Evolutionary conservation across 2,888 invertebrate species (phyloP).

Genomic region (Apotomis betuletana): DNA sequence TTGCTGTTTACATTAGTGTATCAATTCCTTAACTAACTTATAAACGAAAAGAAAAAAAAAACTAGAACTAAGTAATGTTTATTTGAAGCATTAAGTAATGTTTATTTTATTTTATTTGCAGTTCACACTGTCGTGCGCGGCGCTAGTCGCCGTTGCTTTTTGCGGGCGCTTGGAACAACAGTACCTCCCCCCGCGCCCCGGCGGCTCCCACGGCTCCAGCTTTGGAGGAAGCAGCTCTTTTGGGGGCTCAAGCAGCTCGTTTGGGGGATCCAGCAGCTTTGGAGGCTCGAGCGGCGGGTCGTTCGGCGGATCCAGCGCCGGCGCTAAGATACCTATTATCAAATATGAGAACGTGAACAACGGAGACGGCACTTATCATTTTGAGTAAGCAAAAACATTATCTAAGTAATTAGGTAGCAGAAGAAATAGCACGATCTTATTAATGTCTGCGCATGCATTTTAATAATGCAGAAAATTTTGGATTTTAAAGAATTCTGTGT

Average conservation of each 20-base stretch:
- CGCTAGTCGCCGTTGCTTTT: conserved; percentile 63
- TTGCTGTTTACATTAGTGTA: too few species aligned
- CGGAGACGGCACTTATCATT: conserved; percentile 86
- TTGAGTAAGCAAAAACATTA: conserved; percentile 72
- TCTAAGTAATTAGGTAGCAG: background rate
- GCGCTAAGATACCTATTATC: conserved; percentile 81
- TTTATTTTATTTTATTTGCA: conserved; percentile 41
- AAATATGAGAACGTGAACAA: conserved; percentile 86
- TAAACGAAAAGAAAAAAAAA: too few species aligned
- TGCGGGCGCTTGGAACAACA: conserved; percentile 69
- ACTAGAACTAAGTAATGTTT: too few species aligned
- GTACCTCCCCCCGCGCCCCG: conserved; percentile 61
- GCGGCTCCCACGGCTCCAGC: conserved; percentile 45
- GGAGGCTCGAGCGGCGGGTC: conserved; percentile 47
- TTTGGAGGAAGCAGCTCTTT: conserved; percentile 50
- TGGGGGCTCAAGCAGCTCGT: conserved; percentile 39
- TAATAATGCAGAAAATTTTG: too few species aligned
- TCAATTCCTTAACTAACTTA: too few species aligned
- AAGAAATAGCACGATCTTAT: background rate
- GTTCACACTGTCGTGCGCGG: conserved; percentile 54
- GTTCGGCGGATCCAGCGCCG: conserved; percentile 63
- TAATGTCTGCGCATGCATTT: too few species aligned
- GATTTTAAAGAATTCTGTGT: too few species aligned
- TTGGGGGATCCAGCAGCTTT: conserved; percentile 47
- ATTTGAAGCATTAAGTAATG: too few species aligned